A percentile compares a stretch with the other conserved stretches of the same genome.
These are phyloP conservation scores for Calameuta pallipes DNA, from an alignment of 2,888 invertebrate species.

Conservation along the genomic window DNA sequence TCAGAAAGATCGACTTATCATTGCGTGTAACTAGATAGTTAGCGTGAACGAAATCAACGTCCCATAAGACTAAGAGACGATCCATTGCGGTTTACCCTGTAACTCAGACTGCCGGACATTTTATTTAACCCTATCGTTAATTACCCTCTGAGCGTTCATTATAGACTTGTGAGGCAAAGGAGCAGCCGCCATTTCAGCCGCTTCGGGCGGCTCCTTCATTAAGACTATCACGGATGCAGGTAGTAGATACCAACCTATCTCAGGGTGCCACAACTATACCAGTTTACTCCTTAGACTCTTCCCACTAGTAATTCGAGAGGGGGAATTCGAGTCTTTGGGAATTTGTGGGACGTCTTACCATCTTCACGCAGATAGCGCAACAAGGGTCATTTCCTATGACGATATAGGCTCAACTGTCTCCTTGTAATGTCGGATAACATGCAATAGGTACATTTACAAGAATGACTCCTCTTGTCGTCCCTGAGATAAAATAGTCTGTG, in stretches of 20 bases:
- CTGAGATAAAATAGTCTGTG: slow-evolving; percentile 44
- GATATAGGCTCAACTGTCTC: neutral
- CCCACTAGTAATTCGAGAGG: neutral
- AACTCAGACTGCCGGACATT: neutral
- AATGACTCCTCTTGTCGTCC: slow-evolving; percentile 52
- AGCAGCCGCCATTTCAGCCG: neutral
- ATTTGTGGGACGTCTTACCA: neutral
- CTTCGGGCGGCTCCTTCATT: neutral
- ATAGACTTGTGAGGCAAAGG: neutral
- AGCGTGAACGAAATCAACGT: neutral
- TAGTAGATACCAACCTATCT: neutral
- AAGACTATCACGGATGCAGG: neutral
- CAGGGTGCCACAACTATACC: neutral
- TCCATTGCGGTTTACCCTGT: neutral
- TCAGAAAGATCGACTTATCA: neutral
- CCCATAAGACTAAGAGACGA: neutral
- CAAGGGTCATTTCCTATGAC: neutral
- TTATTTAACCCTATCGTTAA: neutral
- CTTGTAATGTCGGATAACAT: slow-evolving; percentile 33
- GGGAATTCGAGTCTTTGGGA: neutral
- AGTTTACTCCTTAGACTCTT: neutral
- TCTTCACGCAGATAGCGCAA: neutral
- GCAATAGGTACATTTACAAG: slow-evolving; percentile 52
- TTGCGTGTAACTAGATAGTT: neutral
- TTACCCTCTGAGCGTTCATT: neutral